These are phyloP conservation scores for Pherbina coryleti DNA, from an alignment of 2,888 invertebrate genomes.

Conservation along the genomic window DNA sequence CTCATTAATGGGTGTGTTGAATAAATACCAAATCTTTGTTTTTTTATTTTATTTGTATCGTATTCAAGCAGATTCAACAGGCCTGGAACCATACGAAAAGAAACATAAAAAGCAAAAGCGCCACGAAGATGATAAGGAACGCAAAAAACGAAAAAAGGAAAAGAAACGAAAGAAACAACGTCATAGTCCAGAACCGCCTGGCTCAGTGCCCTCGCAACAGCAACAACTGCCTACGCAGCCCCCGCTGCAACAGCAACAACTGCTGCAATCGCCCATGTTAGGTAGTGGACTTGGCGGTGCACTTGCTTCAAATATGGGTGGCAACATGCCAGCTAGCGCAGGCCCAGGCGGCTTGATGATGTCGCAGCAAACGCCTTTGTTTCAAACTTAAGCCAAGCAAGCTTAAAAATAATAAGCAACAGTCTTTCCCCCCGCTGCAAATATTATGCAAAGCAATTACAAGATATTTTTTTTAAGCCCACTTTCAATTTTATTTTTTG, in stretches of 20 bases:
- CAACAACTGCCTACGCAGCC: conserved; percentile 55
- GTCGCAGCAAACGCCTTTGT: conserved; percentile 59
- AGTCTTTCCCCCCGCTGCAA: conserved; percentile 14
- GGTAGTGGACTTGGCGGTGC: conserved; percentile 47
- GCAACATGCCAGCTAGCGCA: conserved; percentile 47
- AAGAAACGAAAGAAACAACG: conserved; percentile 96
- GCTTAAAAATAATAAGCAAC: background rate
- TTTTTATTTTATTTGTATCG: background rate
- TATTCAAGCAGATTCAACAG: conserved; percentile 72
- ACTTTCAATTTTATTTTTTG: background rate
- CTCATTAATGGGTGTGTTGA: conserved; percentile 75
- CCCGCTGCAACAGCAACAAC: conserved; percentile 46
- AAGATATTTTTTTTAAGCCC: conserved; percentile 3
- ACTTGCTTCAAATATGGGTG: conserved; percentile 49
- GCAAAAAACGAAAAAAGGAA: conserved; percentile 94
- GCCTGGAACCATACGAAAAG: conserved; percentile 90
- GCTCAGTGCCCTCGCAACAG: conserved; percentile 40
- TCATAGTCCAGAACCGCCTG: conserved; percentile 85
- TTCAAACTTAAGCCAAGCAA: conserved; percentile 51
- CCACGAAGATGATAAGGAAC: conserved; percentile 93
- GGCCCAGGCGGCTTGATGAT: conserved; percentile 68
- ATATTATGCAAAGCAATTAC: conserved; percentile 24
- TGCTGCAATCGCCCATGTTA: conserved; percentile 54
- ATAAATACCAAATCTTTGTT: background rate
- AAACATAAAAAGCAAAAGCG: conserved; percentile 95